Evolutionary conservation across 2,888 invertebrate species (phyloP).

Genomic region (Patella depressa): DNA sequence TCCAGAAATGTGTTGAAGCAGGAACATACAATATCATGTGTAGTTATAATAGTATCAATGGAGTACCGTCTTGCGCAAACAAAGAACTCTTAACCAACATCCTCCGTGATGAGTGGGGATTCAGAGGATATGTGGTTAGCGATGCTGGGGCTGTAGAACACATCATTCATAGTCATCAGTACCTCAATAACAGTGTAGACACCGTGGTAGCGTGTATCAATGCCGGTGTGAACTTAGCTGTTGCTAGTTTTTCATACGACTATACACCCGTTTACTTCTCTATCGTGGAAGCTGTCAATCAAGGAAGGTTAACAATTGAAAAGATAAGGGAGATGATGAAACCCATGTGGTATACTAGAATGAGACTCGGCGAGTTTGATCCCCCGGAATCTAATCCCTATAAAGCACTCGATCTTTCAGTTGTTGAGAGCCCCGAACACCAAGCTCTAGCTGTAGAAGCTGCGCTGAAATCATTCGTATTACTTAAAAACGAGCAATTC

Average conservation of each 20-base stretch:
- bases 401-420: conserved; percentile 37
- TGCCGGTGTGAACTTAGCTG: conserved; percentile 56
- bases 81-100: conserved; percentile 54
- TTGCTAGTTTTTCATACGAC: conserved; percentile 38
- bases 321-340: conserved; percentile 28
- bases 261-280: conserved; percentile 19
- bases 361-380: conserved; percentile 43
- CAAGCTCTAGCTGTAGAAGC: conserved; percentile 40
- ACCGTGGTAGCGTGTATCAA: conserved; percentile 38
- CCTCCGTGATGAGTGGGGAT: conserved; percentile 56
- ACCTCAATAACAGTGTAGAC: conserved; percentile 37
- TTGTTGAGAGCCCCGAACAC: conserved; percentile 45
- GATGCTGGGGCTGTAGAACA: conserved; percentile 59
- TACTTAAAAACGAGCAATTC: conserved; percentile 48
- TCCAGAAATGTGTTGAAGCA: conserved; percentile 59
- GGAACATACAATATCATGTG: conserved; percentile 63
- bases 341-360: conserved; percentile 35
- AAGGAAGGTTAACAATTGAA: conserved; percentile 33
- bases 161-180: conserved; percentile 45
- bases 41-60: conserved; percentile 62
- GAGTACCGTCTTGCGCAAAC: conserved; percentile 62
- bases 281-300: conserved; percentile 45
- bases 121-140: conserved; percentile 60
- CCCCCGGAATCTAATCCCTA: conserved; percentile 49
- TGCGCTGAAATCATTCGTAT: conserved; percentile 47